Conservation (phyloP, 1,140 invertebrate genomes). For the Grapholita molesta region DNA sequence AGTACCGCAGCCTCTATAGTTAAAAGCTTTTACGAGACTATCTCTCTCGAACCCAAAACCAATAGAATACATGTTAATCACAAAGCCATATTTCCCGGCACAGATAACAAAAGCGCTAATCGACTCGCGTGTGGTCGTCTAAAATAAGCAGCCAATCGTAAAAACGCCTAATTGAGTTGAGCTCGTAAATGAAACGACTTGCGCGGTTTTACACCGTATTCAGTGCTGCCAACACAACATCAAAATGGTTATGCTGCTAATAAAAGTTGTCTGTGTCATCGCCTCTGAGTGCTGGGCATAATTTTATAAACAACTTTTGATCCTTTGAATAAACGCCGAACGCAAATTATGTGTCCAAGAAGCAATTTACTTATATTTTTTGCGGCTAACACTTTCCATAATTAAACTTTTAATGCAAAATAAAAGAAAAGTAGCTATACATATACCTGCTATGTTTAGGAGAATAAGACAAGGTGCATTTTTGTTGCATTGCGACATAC, state of each 20-base stretch:
- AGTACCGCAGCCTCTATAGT: too few species aligned
- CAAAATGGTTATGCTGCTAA: slow-evolving; percentile 3
- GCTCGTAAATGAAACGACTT: neutral
- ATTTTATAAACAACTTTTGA: neutral
- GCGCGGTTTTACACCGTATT: neutral
- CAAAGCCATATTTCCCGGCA: neutral
- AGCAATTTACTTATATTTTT: neutral
- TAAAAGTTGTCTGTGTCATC: neutral
- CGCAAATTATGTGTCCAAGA: neutral
- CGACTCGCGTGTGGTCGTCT: slow-evolving; percentile 5
- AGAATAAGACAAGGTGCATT: too few species aligned
- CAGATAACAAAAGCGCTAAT: neutral
- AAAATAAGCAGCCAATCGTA: slow-evolving; percentile 14
- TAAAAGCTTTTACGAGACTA: too few species aligned
- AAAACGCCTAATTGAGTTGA: slow-evolving; percentile 16
- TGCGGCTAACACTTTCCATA: too few species aligned
- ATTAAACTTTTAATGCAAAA: too few species aligned
- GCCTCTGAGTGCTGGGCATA: neutral
- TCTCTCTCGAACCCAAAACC: neutral
- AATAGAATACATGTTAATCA: neutral
- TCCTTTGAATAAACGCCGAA: neutral
- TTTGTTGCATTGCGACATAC: too few species aligned
- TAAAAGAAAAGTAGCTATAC: too few species aligned
- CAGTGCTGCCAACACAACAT: neutral
- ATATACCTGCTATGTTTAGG: too few species aligned